phyloP scores from a whole-genome alignment of 2,888 invertebrate genomes.

The Mechanitis messenoides region DNA sequence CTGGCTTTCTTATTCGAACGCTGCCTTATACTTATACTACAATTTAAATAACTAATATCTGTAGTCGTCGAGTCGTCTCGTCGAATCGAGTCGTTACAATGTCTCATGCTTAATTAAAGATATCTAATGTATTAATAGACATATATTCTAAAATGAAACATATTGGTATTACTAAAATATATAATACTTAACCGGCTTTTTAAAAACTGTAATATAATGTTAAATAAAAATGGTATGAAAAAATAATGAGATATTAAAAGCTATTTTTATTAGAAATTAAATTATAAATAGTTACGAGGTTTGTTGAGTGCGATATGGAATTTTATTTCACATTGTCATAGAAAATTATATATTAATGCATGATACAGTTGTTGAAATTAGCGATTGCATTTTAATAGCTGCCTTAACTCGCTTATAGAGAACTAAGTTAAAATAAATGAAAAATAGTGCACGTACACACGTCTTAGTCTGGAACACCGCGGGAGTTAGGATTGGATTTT shows the following conservation, averaged over 20 bases:
- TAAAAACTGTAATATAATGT: neutral
- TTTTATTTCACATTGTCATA: constrained; percentile 1
- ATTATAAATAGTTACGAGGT: neutral
- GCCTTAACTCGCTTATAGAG: constrained; percentile 3
- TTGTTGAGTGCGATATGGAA: constrained; percentile 1
- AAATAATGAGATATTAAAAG: neutral
- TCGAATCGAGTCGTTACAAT: no score
- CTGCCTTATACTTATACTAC: no score
- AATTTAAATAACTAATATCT: no score
- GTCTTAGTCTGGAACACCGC: neutral
- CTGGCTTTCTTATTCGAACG: no score
- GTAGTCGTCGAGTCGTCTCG: no score
- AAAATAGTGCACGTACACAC: constrained; percentile 1
- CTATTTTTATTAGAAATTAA: constrained; percentile 5
- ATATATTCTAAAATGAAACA: no score
- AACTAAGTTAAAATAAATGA: neutral
- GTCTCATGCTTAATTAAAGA: no score
- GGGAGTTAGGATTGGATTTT: no score
- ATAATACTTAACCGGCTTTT: neutral
- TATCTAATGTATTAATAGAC: no score
- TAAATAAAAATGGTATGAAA: constrained; percentile 1
- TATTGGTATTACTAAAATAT: no score
- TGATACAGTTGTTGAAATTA: constrained; percentile 1
- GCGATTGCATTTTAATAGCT: neutral
- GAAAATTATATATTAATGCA: constrained; percentile 1